These are phyloP conservation scores for Orthosia cruda DNA, from an alignment of 2,888 invertebrate genomes.

Conservation along the genomic window DNA sequence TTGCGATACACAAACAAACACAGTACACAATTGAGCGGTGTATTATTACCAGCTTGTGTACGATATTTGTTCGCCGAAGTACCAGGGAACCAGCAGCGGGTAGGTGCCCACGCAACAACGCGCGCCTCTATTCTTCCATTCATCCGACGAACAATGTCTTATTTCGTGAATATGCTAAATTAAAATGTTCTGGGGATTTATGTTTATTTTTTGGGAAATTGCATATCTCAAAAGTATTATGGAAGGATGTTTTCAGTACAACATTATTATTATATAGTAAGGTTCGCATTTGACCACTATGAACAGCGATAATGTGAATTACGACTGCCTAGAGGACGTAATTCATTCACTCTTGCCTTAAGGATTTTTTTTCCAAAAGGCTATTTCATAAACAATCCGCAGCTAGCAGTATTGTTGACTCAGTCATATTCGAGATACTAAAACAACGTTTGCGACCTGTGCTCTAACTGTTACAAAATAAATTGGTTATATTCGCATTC, in stretches of 20 bases:
- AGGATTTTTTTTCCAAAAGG: not conserved
- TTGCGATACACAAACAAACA: slow-evolving; percentile 61
- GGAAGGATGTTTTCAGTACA: not conserved
- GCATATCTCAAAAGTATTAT: not conserved
- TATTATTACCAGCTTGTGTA: slow-evolving; percentile 61
- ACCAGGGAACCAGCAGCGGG: slow-evolving; percentile 41
- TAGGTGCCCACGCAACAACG: slow-evolving; percentile 40
- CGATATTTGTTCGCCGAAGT: slow-evolving; percentile 71
- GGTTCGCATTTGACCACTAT: no score
- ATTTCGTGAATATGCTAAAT: slow-evolving; percentile 73
- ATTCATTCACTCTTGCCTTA: no score
- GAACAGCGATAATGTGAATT: no score
- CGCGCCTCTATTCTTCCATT: slow-evolving; percentile 70
- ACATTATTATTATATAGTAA: no score
- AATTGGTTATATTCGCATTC: not conserved
- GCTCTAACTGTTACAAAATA: not conserved
- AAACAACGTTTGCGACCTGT: not conserved
- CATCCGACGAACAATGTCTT: slow-evolving; percentile 76
- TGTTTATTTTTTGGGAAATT: slow-evolving; percentile 19
- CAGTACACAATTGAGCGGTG: slow-evolving; percentile 51
- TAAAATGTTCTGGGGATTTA: slow-evolving; percentile 57
- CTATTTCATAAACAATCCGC: not conserved
- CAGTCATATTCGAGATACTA: not conserved
- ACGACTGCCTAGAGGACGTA: no score
- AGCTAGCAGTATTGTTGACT: not conserved